These are phyloP conservation scores for Pachycephala philippinensis DNA, from an alignment of 2,113 vertebrate species.

Conservation along the genomic window DNA sequence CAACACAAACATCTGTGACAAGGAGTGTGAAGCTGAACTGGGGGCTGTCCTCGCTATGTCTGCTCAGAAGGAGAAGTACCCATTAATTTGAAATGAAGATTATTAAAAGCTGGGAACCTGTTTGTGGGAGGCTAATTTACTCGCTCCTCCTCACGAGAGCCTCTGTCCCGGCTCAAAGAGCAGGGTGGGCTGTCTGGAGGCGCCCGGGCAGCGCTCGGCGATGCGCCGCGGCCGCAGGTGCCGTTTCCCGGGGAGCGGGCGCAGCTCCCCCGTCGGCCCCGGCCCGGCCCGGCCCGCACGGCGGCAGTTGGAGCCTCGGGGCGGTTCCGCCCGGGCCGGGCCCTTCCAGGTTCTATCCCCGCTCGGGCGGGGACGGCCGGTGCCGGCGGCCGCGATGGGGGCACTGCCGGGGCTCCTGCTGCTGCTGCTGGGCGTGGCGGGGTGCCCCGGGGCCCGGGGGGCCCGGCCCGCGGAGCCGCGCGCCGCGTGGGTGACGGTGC, in stretches of 20 bases:
- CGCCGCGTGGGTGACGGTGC: not conserved
- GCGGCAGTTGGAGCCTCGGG: not conserved
- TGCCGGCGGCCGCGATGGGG: not conserved
- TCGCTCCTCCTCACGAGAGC: not conserved
- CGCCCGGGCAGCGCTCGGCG: not conserved
- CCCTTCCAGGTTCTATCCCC: not conserved
- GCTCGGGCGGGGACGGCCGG: not conserved
- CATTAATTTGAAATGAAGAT: not conserved
- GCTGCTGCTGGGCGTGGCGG: not conserved
- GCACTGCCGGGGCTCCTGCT: not conserved
- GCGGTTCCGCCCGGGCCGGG: not conserved
- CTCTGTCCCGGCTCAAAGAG: fast-evolving
- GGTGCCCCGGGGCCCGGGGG: not conserved
- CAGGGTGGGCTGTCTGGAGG: not conserved
- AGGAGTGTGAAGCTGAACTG: not conserved
- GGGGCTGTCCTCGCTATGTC: fast-evolving
- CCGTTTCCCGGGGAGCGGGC: not conserved
- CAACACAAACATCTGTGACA: not conserved
- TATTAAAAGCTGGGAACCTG: not conserved
- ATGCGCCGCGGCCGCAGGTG: not conserved
- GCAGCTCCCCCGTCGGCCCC: not conserved
- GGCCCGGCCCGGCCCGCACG: not conserved
- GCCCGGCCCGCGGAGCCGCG: not conserved
- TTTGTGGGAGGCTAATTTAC: not conserved
- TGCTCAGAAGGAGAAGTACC: not conserved